Base-by-base conservation (phyloP, 2,113 vertebrate species). In the Pipra filicauda region DNA sequence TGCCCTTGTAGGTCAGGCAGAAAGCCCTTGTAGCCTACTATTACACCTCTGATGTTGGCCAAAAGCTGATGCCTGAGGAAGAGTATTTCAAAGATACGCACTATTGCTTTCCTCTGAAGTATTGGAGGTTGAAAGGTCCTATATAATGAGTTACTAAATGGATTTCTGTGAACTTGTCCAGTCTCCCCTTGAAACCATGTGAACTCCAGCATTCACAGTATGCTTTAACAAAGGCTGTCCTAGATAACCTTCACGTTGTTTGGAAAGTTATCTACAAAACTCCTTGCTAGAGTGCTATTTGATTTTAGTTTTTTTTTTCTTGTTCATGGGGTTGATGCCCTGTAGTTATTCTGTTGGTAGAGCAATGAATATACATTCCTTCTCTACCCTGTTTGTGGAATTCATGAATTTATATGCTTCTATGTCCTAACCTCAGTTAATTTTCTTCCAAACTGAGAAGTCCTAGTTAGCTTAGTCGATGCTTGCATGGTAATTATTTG, bases 101-200 rank as follows among this genome's bases (percentile, higher is more conserved):
- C 52, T 58, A 78, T 37, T 93, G 86, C 76, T 75, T 78, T 96
- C 33, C 65, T 86, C 73, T 84, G 79, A 81, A 30, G 37, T 86
- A 62, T 0, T 81, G 46, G 73, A 77, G 51, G 51, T 90, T 91
- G 69, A 64, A 92, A 81, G 35, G 39, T 89, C n/a, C 26, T 64
- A 49, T 84, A 61, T 95, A 92, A 91, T 89, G 89, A 96, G 89
- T 95, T 96, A 95, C 69, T 89, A 71, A 74, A 71, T 81, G 43
- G 51, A 51, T 77, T 92, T 91, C 79, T 88, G 61, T 89, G 78
- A 70, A 88, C 64, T 97, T 89, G 83, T 81, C 69, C 77, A 41
- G 43, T 81, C 48, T 93, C 62, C 17, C 65, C 72, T 95, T 87
- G 86, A 94, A 92, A 78, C 49, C 70, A 28, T 28, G 69, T 90